Evolutionary conservation across 2,888 invertebrate genomes (phyloP).

Genomic region (Eudasyphora cyanicolor): DNA sequence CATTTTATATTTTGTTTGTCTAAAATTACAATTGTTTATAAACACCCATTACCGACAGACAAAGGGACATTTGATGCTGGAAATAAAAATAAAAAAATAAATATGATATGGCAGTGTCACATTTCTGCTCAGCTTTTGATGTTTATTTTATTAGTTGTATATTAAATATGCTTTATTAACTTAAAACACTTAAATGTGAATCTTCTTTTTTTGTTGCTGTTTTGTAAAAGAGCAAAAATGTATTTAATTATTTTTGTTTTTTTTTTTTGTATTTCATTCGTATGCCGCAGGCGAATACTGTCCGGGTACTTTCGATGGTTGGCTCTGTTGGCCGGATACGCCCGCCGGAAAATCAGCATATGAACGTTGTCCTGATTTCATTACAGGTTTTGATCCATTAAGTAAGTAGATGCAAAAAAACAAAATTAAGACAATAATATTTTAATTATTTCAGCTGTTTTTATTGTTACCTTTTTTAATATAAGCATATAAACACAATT

Average conservation of each 20-base stretch:
- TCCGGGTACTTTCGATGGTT: constrained; percentile 89
- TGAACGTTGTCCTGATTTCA: constrained; percentile 87
- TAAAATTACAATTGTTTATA: too few species aligned
- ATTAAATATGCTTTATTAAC: too few species aligned
- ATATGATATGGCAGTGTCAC: too few species aligned
- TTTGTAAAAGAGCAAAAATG: not conserved
- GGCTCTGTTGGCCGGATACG: constrained; percentile 90
- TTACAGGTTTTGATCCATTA: constrained; percentile 87
- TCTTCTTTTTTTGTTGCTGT: too few species aligned
- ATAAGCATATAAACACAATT: too few species aligned
- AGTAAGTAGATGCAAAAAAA: constrained; percentile 81
- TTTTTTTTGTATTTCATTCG: constrained; percentile 7
- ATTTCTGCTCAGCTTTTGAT: too few species aligned
- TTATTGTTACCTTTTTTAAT: not conserved
- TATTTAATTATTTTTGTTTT: not conserved
- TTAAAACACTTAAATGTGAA: too few species aligned
- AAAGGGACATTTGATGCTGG: too few species aligned
- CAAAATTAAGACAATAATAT: too few species aligned
- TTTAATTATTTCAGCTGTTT: not conserved
- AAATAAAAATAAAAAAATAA: too few species aligned
- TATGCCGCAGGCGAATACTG: constrained; percentile 83
- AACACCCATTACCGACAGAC: too few species aligned
- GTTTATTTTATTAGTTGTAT: not conserved
- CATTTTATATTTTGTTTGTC: too few species aligned
- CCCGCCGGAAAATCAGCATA: constrained; percentile 84